Percentiles rank a stretch among this genome's conserved stretches.
Evolutionary conservation across 2,888 invertebrate genomes (phyloP).

Genomic region (Ethmia dodecea): DNA sequence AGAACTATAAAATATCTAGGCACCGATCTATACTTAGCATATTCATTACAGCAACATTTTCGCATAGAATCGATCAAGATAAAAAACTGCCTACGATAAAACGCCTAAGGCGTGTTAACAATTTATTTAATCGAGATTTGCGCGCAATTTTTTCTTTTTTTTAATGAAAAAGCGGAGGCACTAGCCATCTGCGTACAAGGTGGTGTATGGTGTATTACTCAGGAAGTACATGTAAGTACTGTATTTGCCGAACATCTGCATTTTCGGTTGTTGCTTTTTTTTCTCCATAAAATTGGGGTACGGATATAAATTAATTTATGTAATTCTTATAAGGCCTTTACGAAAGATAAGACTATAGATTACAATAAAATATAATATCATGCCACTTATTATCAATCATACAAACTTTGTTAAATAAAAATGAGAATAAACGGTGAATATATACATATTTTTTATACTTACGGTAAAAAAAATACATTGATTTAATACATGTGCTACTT

Average conservation of each 20-base stretch:
- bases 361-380: too few relatives aligned
- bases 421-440: too few relatives aligned
- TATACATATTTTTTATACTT: too few relatives aligned
- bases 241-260: conserved; percentile 38
- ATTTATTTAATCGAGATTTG: conserved; percentile 61
- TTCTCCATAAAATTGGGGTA: not conserved
- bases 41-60: conserved; percentile 50
- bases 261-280: conserved; percentile 11
- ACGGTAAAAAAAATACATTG: too few relatives aligned
- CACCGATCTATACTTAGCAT: conserved; percentile 48
- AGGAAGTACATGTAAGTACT: conserved; percentile 45
- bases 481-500: too few relatives aligned
- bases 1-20: conserved; percentile 54
- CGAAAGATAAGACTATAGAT: too few relatives aligned
- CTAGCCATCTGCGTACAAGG: conserved; percentile 58
- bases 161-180: conserved; percentile 18
- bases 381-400: too few relatives aligned
- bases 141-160: conserved; percentile 29
- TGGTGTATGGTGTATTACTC: conserved; percentile 48
- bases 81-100: conserved; percentile 40
- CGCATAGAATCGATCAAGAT: conserved; percentile 57
- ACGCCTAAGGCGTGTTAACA: conserved; percentile 54
- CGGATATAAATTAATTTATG: too few relatives aligned
- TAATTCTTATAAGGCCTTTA: too few relatives aligned
- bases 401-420: too few relatives aligned